Base-by-base conservation (phyloP, 2,797 vertebrate species). In the Syngnathus acus region DNA sequence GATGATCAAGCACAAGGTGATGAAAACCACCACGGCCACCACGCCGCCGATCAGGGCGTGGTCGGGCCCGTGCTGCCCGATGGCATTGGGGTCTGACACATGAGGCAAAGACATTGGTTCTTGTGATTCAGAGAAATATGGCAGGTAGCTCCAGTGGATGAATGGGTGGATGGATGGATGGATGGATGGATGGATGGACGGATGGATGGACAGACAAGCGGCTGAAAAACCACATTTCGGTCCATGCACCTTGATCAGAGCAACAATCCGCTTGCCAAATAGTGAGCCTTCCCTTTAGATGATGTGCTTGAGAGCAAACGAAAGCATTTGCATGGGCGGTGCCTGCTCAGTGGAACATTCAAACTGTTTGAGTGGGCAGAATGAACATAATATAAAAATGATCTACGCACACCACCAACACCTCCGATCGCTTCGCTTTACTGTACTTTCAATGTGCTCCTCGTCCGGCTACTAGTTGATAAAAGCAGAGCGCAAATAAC, bases 1-100 rank as follows among this genome's bases (percentile, higher is more conserved):
- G 84, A 99, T 98, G 89, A 98, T 98, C 89, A 98, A 95, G 89
- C 97, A 99, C 85, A 99, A 83, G 0, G 96, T 98, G 88, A 99
- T 95, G 89, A 99, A 99, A 79, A 99, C 97, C 82, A 99, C 97
- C 60, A 99, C 97, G 66, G 97, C 97, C 75, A 99, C 97, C 63
- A 99, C 95, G 63, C 97, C 97, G 62, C 97, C 97, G 81, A 99
- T 98, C 83, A 99, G 88, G 55, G 97, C 97, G 0, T 99, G 97
- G 79, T 99, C 97, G 45, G 96, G 94, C 72, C 93, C 94, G 0
- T 92, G 90, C 80, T 94, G 94, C 79, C 93, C 94, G 83, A 96
- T 86, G 80, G 94, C 94, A 68, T 97, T 99, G 32, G 96, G 96
- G 89, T 98, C 97, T 99, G 84, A 65, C 80, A 32, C 68, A 54